Base-by-base conservation (phyloP, 1,140 invertebrate species). In the Papilio dardanus region DNA sequence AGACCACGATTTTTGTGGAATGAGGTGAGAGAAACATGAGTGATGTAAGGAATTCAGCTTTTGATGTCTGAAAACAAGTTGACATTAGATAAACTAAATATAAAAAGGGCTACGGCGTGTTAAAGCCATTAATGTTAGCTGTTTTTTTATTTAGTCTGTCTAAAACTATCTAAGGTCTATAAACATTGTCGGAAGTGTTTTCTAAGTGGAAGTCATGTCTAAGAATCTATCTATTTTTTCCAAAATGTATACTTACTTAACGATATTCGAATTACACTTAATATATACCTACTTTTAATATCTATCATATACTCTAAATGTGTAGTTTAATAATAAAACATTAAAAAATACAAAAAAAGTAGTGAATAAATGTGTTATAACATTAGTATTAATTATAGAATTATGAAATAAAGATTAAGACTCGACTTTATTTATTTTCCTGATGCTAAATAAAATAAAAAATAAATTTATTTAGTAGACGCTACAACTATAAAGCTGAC, bases 271-370 rank as follows among this genome's bases (percentile, higher is more conserved):
- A 28, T 21, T 58, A 58, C 12, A 24, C 21, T 7, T 54, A 8
- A 58, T 58, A n/a, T 50, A 58, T 24, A 54, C 21, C 12, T 28
- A 58, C 54, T 28, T 58, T 28, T 58, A 30, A 58, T 28, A 2
- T 62, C 30, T 28, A 28, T 62, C 28, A 58, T 58, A 28, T 62
- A 62, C 24, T 62, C 54, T 62, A 62, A 30, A 62, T 62, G 24
- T 62, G 54, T 62, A 62, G 54, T 62, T 62, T 62, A 12, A 62
- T 62, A 62, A 62, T 62, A 62, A 62, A 62, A 62, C 30, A 1
- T 12, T 14, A 62, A 62, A 58, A 58, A 62, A 62, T 62, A 62
- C 54, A 62, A 62, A 62, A 62, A 62, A 2, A 62, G 54, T 62
- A 62, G 54, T 62, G 10, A 46, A n/a, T n/a, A n/a, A 10, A 62